Conservation (phyloP, 2,797 vertebrate species). For the Limnodromus scolopaceus region DNA sequence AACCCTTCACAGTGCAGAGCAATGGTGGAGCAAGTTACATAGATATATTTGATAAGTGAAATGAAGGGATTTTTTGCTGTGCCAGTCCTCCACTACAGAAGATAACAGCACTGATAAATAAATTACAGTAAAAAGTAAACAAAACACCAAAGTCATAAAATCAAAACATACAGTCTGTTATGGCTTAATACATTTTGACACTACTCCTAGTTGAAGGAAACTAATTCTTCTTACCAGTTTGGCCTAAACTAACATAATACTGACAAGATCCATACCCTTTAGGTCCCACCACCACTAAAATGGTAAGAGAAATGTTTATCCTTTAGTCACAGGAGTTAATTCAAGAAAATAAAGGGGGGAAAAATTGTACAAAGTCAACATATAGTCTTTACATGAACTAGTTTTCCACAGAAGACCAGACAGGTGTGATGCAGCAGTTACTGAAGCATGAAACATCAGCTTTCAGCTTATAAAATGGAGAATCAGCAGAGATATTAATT, state of each 20-base stretch:
- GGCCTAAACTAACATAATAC: background rate
- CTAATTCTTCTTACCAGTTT: background rate
- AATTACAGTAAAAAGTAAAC: background rate
- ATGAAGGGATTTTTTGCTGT: background rate
- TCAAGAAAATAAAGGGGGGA: background rate
- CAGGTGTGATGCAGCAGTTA: background rate
- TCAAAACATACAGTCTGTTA: background rate
- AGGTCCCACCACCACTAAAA: background rate
- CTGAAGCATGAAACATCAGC: background rate
- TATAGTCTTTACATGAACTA: background rate
- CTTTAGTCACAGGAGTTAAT: background rate
- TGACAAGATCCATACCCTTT: background rate
- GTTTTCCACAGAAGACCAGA: background rate
- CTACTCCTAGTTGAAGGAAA: background rate
- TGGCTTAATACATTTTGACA: background rate
- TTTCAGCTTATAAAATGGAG: background rate
- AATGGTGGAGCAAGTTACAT: background rate
- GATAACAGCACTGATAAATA: background rate
- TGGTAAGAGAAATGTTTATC: rapidly evolving
- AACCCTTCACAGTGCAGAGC: background rate
- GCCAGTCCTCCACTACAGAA: background rate
- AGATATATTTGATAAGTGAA: background rate
- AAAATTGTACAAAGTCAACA: background rate
- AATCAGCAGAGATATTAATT: background rate
- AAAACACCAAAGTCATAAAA: background rate